Base-by-base conservation (phyloP, 2,888 invertebrate genomes). In the Protodeltote pygarga region DNA sequence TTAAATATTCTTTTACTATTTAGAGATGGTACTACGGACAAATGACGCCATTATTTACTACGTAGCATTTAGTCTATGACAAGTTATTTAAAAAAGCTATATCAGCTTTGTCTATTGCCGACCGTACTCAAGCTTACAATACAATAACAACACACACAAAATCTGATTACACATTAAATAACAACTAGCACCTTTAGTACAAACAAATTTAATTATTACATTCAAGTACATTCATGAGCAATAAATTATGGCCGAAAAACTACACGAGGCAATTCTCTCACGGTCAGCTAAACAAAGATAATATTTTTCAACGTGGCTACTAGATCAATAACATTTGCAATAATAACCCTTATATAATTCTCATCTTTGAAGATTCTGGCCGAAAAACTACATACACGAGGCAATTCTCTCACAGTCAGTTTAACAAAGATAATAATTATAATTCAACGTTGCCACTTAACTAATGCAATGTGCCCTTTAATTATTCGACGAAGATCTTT, bases 381-480 rank as follows among this genome's bases (percentile, higher is more conserved):
- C 68, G 74, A 72, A 78, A 83, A 81, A 80, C 71, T 81, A 73
- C n/a, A n/a, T n/a, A n/a, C 73, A 51, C 57, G 59, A 55, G 53
- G 47, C 75, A 71, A 65, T 73, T 71, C 58, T 44, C 61, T 73
- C 52, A 74, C 77, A 81, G 68, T 76, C 81, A 73, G 83, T 77
- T 85, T 69, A 79, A 79, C 86, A 84, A 79, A 83, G 83, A 83
- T 80, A 84, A n/a, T n/a, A n/a, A n/a, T n/a, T 83, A n/a, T n/a
- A n/a, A n/a, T 84, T 80, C 70, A 70, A 62, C 69, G 71, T 71
- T 65, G 64, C 70, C 75, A 77, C 77, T 66, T 65, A 68, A 79
- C 83, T 84, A 80, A 81, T 83, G 79, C 84, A 86, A 85, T 86
- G 85, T 87, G n/a, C n/a, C n/a, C n/a, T n/a, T n/a, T n/a, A n/a